These are phyloP conservation scores for Periophthalmodon schlosseri DNA, from an alignment of 2,113 vertebrate species.

Conservation along the genomic window DNA sequence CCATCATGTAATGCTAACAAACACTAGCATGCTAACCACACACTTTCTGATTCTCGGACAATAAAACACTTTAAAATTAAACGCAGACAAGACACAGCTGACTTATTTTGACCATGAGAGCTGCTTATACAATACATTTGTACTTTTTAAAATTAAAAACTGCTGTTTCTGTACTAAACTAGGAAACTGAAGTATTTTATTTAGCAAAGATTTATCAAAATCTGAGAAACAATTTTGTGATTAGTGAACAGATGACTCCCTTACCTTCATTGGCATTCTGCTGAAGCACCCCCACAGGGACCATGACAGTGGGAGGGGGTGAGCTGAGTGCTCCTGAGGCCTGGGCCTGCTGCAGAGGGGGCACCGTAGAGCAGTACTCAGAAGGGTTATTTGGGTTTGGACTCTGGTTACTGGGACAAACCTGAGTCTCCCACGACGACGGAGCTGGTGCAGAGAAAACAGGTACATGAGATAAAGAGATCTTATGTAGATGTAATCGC, in stretches of 20 bases:
- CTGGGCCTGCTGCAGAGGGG: constrained; percentile 97
- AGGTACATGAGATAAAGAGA: background rate
- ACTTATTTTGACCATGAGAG: no score
- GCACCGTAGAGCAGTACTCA: constrained; percentile 99
- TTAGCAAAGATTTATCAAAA: no score
- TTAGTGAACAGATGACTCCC: background rate
- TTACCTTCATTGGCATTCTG: constrained; percentile 90
- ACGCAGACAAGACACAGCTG: no score
- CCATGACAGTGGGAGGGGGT: constrained; percentile 98
- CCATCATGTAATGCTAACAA: no score
- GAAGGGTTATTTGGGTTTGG: constrained; percentile 98
- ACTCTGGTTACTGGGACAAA: constrained; percentile 86
- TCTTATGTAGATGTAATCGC: background rate
- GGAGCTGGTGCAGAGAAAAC: constrained; percentile 78
- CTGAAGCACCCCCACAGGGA: constrained; percentile 96
- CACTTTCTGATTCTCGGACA: no score
- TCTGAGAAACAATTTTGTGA: no score
- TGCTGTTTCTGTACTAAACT: no score
- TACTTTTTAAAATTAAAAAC: no score
- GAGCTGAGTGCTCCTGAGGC: constrained; percentile 95
- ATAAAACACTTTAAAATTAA: no score
- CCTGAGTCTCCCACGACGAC: constrained; percentile 87
- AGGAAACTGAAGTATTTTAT: no score
- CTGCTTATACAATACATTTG: no score
- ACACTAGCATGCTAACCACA: no score